phyloP scores from a whole-genome alignment of 2,888 invertebrate species.

The Agrilus biguttatus region DNA sequence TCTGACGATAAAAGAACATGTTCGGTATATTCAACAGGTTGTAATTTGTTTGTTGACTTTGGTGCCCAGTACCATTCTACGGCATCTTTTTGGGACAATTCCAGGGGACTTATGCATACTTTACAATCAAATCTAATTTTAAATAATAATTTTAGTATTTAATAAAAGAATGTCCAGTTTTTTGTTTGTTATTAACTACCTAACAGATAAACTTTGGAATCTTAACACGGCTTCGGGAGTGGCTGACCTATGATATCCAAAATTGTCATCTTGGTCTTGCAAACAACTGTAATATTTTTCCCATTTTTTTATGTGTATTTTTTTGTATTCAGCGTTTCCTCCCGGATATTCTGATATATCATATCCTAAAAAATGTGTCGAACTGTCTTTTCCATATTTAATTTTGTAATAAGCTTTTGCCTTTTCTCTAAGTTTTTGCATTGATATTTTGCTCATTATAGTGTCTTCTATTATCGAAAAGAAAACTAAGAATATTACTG shows the following conservation, averaged over 20 bases:
- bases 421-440: slow-evolving; percentile 22
- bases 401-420: slow-evolving; percentile 24
- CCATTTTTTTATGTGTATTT: slow-evolving; percentile 34
- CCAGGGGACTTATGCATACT: slow-evolving; percentile 38
- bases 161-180: background rate
- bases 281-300: slow-evolving; percentile 39
- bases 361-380: slow-evolving; percentile 24
- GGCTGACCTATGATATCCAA: slow-evolving; percentile 24
- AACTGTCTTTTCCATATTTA: slow-evolving; percentile 22
- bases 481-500: background rate
- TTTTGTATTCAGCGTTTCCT: slow-evolving; percentile 25
- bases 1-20: slow-evolving; percentile 30
- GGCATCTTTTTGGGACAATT: slow-evolving; percentile 24
- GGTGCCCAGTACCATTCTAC: slow-evolving; percentile 34
- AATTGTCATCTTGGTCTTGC: slow-evolving; percentile 20
- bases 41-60: slow-evolving; percentile 15
- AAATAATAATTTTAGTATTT: background rate
- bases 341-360: slow-evolving; percentile 34
- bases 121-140: slow-evolving; percentile 33
- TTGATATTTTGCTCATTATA: slow-evolving; percentile 6
- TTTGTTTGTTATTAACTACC: slow-evolving; percentile 14
- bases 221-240: slow-evolving; percentile 27
- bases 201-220: slow-evolving; percentile 34
- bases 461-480: background rate
- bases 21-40: slow-evolving; percentile 29